These are phyloP conservation scores for Ornithoptera alexandrae DNA, from an alignment of 2,888 invertebrate genomes.

Conservation along the genomic window DNA sequence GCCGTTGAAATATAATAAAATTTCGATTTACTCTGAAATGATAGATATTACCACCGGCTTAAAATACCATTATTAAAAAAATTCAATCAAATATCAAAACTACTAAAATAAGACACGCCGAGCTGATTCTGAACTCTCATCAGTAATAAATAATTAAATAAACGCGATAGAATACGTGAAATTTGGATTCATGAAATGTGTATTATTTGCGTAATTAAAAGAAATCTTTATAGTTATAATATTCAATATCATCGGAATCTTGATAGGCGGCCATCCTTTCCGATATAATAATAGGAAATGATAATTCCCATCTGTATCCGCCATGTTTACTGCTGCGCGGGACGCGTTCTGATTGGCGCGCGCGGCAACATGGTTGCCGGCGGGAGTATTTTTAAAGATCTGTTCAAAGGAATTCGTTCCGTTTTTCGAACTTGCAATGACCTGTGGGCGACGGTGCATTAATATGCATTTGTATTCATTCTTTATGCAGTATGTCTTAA, in stretches of 20 bases:
- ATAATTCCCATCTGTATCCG: conserved; percentile 55
- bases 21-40: no score
- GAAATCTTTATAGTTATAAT: not conserved
- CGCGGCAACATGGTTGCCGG: conserved; percentile 66
- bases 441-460: conserved; percentile 15
- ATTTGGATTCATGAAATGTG: no score
- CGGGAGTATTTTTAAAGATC: conserved; percentile 44
- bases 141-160: no score
- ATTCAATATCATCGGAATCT: conserved; percentile 34
- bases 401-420: conserved; percentile 38
- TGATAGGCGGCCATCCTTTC: conserved; percentile 45
- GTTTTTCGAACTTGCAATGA: conserved; percentile 38
- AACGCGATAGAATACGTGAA: not conserved
- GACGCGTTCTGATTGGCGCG: conserved; percentile 63
- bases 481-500: conserved; percentile 25
- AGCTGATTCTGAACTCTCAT: no score
- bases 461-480: conserved; percentile 23
- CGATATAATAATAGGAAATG: conserved; percentile 60
- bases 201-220: no score
- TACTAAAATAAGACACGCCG: no score
- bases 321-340: conserved; percentile 55
- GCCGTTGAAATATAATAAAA: no score
- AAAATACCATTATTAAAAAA: no score
- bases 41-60: no score
- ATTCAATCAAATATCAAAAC: no score